Evolutionary conservation across 2,113 vertebrate genomes (phyloP).

Genomic region (Kryptolebias marmoratus): DNA sequence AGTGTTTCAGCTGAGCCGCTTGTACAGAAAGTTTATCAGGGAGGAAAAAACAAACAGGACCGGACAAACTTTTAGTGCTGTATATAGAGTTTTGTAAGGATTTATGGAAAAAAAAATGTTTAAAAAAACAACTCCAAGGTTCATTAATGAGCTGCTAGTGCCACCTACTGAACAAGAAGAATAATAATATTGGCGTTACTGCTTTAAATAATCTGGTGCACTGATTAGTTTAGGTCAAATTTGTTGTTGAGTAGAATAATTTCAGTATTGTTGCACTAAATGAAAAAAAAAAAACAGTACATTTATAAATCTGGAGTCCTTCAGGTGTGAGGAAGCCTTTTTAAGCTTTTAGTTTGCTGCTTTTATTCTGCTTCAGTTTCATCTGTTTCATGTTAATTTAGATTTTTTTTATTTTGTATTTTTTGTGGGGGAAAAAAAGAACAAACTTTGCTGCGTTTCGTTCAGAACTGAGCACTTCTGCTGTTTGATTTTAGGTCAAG

Average conservation of each 20-base stretch:
- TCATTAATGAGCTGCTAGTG: too few relatives aligned
- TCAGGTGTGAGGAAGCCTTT: neutral
- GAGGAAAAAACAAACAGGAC: constrained; percentile 1
- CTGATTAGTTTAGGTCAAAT: too few relatives aligned
- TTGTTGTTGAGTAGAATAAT: too few relatives aligned
- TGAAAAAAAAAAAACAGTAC: neutral
- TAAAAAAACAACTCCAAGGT: too few relatives aligned
- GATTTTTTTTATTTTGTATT: neutral
- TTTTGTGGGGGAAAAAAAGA: neutral
- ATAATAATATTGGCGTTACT: too few relatives aligned
- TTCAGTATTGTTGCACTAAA: neutral
- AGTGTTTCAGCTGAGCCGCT: neutral
- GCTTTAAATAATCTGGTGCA: too few relatives aligned
- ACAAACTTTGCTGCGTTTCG: neutral
- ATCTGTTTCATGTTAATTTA: neutral
- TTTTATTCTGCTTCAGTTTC: neutral
- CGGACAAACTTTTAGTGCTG: constrained; percentile 28
- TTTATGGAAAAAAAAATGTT: neutral
- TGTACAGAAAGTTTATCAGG: constrained; percentile 6
- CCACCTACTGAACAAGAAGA: too few relatives aligned
- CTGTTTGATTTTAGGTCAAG: neutral
- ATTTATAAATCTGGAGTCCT: neutral
- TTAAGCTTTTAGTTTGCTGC: neutral
- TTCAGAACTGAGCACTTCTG: neutral
- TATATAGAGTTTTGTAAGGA: neutral